phyloP scores from a whole-genome alignment of 2,888 invertebrate species.

The Portevinia maculata region DNA sequence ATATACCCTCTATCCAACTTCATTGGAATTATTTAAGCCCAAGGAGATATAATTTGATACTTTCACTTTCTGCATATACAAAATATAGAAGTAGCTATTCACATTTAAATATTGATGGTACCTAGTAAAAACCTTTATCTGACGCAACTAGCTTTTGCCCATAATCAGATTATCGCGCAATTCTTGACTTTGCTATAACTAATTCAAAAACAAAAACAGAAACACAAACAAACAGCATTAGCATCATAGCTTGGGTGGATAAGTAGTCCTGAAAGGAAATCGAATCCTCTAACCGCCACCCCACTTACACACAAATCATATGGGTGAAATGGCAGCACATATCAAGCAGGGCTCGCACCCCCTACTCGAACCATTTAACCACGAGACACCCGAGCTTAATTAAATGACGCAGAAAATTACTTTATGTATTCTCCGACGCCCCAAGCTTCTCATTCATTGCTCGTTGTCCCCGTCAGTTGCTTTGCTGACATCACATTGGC shows the following conservation, averaged over 20 bases:
- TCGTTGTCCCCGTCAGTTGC: constrained; percentile 7
- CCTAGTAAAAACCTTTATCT: not conserved
- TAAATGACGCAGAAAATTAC: constrained; percentile 82
- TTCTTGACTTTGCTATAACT: constrained; percentile 58
- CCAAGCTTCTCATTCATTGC: constrained; percentile 16
- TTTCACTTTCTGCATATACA: not conserved
- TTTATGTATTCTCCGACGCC: constrained; percentile 71
- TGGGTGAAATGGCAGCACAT: not conserved
- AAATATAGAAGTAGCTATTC: not conserved
- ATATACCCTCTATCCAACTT: not conserved
- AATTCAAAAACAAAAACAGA: constrained; percentile 65
- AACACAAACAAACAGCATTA: constrained; percentile 49
- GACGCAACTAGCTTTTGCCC: not conserved
- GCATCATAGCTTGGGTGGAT: not conserved
- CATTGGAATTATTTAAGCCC: not conserved
- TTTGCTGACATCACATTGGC: constrained; percentile 20
- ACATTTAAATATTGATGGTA: not conserved
- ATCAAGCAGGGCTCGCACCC: constrained; percentile 5
- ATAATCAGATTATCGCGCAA: constrained; percentile 65
- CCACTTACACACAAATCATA: constrained; percentile 13
- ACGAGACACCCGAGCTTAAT: constrained; percentile 78
- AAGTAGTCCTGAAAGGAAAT: constrained; percentile 46
- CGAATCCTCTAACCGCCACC: constrained; percentile 43
- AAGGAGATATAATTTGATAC: constrained; percentile 17
- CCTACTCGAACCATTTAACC: constrained; percentile 41